Base-by-base conservation (phyloP, 2,797 vertebrate species). In the Chloroceryle inda region DNA sequence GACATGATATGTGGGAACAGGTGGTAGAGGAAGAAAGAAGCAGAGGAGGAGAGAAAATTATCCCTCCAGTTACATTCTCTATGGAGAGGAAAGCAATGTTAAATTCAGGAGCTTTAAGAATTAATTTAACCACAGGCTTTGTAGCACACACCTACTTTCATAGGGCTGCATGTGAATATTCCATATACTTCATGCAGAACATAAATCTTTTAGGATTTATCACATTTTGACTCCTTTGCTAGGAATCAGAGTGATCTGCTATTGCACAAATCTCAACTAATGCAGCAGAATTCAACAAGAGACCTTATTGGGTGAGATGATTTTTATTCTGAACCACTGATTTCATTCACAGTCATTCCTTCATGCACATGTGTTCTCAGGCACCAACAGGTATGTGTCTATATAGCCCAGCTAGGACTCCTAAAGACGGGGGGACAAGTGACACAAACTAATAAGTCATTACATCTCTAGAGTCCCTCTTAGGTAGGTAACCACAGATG, bases 31-130 rank as follows among this genome's bases (percentile, higher is more conserved):
- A 95, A 96, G 87, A 92, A 86, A 85, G 73, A 92, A 89, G 74
- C 80, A 95, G 95, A 92, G 80, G 69, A 94, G 91, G 89, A 95
- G 64, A 94, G 75, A 96, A 95, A 95, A 95, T 90, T 72, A 85
- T 89, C 90, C 40, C 58, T 94, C 77, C 94, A 93, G 78, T 88
- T 91, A 80, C 56, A 83, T 82, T 90, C 81, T 73, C 33, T 88
- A 77, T 72, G 45, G 64, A 86, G 62, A 94, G 31, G 42, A 90
- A 95, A 87, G 83, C 27, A 79, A 50, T 62, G 55, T 97, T 79
- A 94, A 93, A 85, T 20, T 89, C 75, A 94, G 45, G 49, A 87
- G 64, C 64, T 90, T 93, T 67, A 92, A 93, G 89, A 95, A 95
- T 94, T 94, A 90, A 92, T 96, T 94, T 92, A 95, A 85, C 64